Evolutionary conservation across 2,888 invertebrate genomes (phyloP).

Genomic region (Leucoma salicis): DNA sequence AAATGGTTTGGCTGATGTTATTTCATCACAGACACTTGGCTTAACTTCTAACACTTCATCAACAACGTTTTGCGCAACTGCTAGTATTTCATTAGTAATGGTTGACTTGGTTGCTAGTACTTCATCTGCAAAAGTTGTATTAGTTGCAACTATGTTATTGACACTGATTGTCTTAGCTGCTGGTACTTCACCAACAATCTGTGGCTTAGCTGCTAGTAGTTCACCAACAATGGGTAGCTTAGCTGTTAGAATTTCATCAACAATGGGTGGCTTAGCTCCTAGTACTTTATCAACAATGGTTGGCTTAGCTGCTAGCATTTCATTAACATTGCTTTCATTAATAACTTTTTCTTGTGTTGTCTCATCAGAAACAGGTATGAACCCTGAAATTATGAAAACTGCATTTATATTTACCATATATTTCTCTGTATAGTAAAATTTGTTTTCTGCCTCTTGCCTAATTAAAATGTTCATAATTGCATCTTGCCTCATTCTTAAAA

Average conservation of each 20-base stretch:
- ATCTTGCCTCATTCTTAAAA: no score
- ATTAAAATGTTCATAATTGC: no score
- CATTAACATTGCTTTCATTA: no score
- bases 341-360: constrained; percentile 11
- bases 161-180: background rate
- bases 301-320: background rate
- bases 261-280: background rate
- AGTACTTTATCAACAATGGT: background rate
- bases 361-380: background rate
- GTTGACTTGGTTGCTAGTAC: no score
- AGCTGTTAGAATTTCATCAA: background rate
- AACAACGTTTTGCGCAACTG: background rate
- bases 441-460: no score
- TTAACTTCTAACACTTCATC: background rate
- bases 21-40: background rate
- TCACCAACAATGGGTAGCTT: background rate
- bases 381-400: constrained; percentile 1
- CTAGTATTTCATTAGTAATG: no score
- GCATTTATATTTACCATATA: no score
- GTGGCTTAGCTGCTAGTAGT: no score
- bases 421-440: no score
- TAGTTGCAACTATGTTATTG: no score
- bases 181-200: background rate
- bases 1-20: background rate
- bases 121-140: no score